These are phyloP conservation scores for Caenorhabditis latens DNA, from an alignment of 1,140 invertebrate genomes.

Conservation along the genomic window DNA sequence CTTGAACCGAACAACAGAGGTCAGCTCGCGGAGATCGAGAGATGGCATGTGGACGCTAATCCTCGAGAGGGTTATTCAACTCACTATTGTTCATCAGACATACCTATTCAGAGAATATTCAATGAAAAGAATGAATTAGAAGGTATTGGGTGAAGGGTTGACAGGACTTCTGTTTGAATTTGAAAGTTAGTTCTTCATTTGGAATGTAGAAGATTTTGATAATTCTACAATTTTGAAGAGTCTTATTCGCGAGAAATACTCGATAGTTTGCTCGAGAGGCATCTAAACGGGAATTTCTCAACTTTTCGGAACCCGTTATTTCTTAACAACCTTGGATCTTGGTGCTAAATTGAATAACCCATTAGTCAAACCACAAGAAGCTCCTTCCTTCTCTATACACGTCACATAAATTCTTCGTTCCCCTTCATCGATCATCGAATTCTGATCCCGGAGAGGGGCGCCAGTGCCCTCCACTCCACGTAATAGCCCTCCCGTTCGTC, in stretches of 20 bases:
- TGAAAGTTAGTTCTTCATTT: neutral
- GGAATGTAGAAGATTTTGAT: too few species aligned
- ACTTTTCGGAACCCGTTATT: too few species aligned
- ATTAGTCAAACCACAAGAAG: constrained; percentile 7
- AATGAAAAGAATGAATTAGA: neutral
- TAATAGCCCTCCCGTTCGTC: constrained; percentile 51
- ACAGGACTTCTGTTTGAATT: neutral
- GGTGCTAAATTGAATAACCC: constrained; percentile 3
- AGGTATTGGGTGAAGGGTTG: neutral
- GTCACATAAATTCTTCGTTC: constrained; percentile 48
- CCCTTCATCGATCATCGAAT: constrained; percentile 43
- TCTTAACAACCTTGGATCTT: too few species aligned
- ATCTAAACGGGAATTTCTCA: too few species aligned
- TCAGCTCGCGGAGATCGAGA: neutral
- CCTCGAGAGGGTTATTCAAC: constrained; percentile 7
- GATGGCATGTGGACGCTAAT: constrained; percentile 37
- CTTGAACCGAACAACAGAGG: constrained; percentile 23
- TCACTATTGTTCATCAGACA: constrained; percentile 18
- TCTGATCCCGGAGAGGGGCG: constrained; percentile 43
- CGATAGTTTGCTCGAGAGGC: too few species aligned
- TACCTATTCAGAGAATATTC: constrained; percentile 44
- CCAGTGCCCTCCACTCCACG: constrained; percentile 24
- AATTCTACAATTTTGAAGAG: too few species aligned
- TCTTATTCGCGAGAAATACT: too few species aligned
- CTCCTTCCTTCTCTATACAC: neutral